Conservation (phyloP, 2,888 invertebrate genomes). For the Drosophila prostipennis region DNA sequence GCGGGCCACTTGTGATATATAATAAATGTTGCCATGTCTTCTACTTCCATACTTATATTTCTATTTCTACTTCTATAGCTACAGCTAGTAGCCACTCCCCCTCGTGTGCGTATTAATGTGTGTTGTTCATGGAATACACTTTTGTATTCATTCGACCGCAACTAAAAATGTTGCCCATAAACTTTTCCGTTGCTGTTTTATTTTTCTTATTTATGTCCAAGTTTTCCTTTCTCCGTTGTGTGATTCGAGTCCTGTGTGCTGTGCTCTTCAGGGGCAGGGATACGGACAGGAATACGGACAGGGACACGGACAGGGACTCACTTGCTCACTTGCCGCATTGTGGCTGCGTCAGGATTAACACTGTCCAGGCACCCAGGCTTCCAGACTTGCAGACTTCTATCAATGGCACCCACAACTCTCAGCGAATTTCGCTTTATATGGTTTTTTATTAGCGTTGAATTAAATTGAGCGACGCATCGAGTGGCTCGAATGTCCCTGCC, state of each 20-base stretch:
- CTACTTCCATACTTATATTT: neutral
- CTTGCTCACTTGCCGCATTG: constrained; percentile 21
- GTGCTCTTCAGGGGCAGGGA: constrained; percentile 25
- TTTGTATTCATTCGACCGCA: constrained; percentile 78
- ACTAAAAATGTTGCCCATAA: constrained; percentile 79
- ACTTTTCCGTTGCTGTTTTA: constrained; percentile 64
- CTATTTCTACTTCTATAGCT: neutral
- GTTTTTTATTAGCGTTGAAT: constrained; percentile 77
- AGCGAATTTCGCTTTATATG: constrained; percentile 66
- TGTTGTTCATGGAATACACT: constrained; percentile 72
- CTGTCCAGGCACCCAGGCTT: constrained; percentile 54
- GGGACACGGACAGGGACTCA: neutral
- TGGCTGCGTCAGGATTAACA: constrained; percentile 61
- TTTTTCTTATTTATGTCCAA: constrained; percentile 65
- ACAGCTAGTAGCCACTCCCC: neutral
- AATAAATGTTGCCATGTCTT: constrained; percentile 69
- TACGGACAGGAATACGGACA: no score
- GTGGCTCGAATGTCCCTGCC: constrained; percentile 17
- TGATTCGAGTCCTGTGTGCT: constrained; percentile 5
- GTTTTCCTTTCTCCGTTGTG: constrained; percentile 52
- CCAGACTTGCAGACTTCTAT: neutral
- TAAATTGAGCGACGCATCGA: constrained; percentile 69
- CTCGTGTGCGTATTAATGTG: constrained; percentile 54
- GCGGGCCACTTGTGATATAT: constrained; percentile 70
- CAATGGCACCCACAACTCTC: constrained; percentile 39